Evolutionary conservation across 2,113 vertebrate genomes (phyloP).

Genomic region (Desmodus rotundus): DNA sequence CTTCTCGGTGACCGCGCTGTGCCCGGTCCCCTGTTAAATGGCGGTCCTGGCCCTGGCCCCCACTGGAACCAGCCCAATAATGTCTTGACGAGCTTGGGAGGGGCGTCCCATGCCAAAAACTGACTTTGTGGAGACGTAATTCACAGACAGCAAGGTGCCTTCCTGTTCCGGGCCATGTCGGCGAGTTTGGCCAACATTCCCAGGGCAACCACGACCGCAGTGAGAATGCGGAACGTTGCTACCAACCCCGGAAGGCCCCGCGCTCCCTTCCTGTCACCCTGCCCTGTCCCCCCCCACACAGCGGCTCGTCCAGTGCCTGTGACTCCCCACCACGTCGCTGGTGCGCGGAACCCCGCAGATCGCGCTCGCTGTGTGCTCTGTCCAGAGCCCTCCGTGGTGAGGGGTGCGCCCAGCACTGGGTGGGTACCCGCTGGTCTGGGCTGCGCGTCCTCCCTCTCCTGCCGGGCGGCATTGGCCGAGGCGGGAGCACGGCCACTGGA

Average conservation of each 20-base stretch:
- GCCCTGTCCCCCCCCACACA: rapidly evolving
- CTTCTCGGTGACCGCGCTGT: neutral
- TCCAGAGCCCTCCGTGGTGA: too few species aligned
- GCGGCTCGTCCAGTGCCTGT: too few species aligned
- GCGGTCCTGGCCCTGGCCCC: rapidly evolving
- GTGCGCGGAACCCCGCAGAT: too few species aligned
- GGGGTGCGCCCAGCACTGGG: too few species aligned
- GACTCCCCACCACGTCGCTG: rapidly evolving
- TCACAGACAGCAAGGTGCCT: neutral
- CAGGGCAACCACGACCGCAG: rapidly evolving
- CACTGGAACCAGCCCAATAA: rapidly evolving
- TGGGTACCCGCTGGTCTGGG: too few species aligned
- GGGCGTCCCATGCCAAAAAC: neutral
- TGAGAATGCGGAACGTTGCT: rapidly evolving
- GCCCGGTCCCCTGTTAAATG: rapidly evolving
- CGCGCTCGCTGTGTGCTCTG: too few species aligned
- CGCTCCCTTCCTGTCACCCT: rapidly evolving
- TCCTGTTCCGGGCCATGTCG: neutral
- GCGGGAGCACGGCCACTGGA: rapidly evolving
- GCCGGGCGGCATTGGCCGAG: neutral
- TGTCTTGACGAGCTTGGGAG: neutral
- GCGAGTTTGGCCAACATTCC: neutral
- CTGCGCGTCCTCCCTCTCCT: too few species aligned
- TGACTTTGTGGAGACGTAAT: neutral
- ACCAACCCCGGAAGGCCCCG: rapidly evolving